phyloP scores from a whole-genome alignment of 2,113 vertebrate genomes.

The Chelonoidis abingdonii region DNA sequence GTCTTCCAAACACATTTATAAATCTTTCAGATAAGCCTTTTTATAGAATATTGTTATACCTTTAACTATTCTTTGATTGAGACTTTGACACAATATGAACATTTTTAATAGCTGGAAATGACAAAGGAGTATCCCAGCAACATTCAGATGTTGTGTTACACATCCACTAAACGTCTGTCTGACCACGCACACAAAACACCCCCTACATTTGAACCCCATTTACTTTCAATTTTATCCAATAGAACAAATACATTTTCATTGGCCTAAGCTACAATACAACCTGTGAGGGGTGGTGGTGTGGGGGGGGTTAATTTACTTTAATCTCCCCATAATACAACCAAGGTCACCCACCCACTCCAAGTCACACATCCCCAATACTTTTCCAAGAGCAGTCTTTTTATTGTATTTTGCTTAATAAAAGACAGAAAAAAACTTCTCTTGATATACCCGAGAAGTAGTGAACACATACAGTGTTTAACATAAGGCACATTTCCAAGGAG shows the following conservation, averaged over 20 bases:
- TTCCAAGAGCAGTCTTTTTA: conserved; percentile 63
- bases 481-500: conserved; percentile 69
- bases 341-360: conserved; percentile 67
- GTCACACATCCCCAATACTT: conserved; percentile 59
- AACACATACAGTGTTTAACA: conserved; percentile 75
- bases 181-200: conserved; percentile 39
- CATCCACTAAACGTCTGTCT: conserved; percentile 58
- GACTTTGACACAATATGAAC: conserved; percentile 72
- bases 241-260: conserved; percentile 39
- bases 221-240: conserved; percentile 9
- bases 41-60: conserved; percentile 74
- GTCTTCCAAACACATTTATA: conserved; percentile 76
- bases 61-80: conserved; percentile 76
- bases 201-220: conserved; percentile 29
- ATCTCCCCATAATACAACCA: conserved; percentile 52
- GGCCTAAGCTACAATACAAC: conserved; percentile 67
- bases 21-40: conserved; percentile 74
- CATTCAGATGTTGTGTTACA: conserved; percentile 66
- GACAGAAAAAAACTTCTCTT: conserved; percentile 64
- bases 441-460: conserved; percentile 49
- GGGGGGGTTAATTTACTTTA: conserved; percentile 43
- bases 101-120: conserved; percentile 64
- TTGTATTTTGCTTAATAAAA: conserved; percentile 62
- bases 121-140: conserved; percentile 62
- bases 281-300: background rate